Percentiles rank a stretch among this genome's conserved stretches.
Evolutionary conservation across 2,113 vertebrate genomes (phyloP).

Genomic region (Tychaedon coryphoeus): DNA sequence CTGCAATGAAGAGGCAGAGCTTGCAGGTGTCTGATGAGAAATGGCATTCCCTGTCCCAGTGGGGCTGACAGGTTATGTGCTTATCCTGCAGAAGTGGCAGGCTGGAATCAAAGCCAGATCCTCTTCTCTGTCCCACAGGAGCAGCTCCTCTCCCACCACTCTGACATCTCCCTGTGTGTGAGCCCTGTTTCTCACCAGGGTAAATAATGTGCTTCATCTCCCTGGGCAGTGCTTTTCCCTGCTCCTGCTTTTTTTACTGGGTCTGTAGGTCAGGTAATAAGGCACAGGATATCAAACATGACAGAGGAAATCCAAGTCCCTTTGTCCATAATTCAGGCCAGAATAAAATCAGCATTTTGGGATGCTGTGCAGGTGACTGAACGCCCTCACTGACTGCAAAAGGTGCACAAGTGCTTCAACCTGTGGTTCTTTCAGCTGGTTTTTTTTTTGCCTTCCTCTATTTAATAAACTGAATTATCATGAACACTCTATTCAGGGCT

Average conservation of each 20-base stretch:
- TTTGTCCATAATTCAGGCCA: not conserved
- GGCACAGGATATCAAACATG: not conserved
- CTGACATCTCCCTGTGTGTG: not conserved
- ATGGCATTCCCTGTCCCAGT: not conserved
- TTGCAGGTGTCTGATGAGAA: slow-evolving; percentile 12
- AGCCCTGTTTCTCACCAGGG: not conserved
- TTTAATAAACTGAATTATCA: slow-evolving; percentile 30
- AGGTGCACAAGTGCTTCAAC: not conserved
- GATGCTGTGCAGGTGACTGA: not conserved
- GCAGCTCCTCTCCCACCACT: not conserved
- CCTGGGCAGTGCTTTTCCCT: not conserved
- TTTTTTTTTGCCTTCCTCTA: not conserved
- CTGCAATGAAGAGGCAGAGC: not conserved
- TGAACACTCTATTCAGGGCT: slow-evolving; percentile 8
- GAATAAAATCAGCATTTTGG: not conserved
- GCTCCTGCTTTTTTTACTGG: not conserved
- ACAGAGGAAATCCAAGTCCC: not conserved
- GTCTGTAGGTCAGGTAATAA: not conserved
- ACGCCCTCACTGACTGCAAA: not conserved
- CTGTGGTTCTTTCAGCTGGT: not conserved
- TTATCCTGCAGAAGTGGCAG: not conserved
- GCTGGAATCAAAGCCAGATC: not conserved
- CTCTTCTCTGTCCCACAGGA: not conserved
- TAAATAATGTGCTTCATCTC: not conserved
- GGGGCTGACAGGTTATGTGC: not conserved